phyloP scores from a whole-genome alignment of 2,113 vertebrate species.

The Varanus komodoensis region DNA sequence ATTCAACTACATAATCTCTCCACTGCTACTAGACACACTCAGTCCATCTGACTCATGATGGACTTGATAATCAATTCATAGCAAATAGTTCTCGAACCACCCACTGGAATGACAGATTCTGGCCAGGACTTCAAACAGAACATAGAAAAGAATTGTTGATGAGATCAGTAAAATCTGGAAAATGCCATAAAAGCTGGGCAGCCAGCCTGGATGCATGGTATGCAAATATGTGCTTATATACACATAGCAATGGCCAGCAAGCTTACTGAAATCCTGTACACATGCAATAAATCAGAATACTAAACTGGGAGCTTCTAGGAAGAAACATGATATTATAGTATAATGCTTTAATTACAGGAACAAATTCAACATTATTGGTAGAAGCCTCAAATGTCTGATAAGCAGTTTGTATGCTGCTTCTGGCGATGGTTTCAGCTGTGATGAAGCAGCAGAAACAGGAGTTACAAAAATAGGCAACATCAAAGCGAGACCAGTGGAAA shows the following conservation, averaged over 20 bases:
- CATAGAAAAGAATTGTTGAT: background rate
- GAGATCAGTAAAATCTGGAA: background rate
- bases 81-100: background rate
- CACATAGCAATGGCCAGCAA: too few species aligned
- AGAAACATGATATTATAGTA: background rate
- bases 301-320: background rate
- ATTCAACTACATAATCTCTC: background rate
- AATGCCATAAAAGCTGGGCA: background rate
- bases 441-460: background rate
- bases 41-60: background rate
- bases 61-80: background rate
- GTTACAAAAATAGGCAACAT: background rate
- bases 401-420: background rate
- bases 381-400: background rate
- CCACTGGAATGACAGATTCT: background rate
- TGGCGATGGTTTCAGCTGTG: background rate
- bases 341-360: background rate
- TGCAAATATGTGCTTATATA: background rate
- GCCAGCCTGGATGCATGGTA: background rate
- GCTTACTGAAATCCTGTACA: background rate
- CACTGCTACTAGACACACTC: background rate
- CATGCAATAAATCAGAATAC: background rate
- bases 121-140: background rate
- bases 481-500: background rate
- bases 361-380: background rate